Conservation (phyloP, 2,888 invertebrate genomes). For the Galeruca laticollis region DNA sequence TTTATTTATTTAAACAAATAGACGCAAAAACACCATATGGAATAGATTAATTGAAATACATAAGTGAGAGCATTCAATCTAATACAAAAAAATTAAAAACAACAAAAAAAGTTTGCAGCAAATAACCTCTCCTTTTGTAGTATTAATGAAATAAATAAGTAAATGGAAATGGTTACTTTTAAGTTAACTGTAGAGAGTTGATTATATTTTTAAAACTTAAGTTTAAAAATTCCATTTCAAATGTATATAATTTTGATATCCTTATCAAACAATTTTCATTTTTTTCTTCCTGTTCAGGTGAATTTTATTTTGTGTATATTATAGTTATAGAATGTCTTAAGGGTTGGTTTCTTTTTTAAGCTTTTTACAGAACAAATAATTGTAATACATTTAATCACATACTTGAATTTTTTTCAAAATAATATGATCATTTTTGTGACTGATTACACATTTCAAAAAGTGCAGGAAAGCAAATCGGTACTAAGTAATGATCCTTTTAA, state of each 20-base stretch:
- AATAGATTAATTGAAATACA: slow-evolving; percentile 20
- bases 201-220: background rate
- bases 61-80: slow-evolving; percentile 28
- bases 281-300: slow-evolving; percentile 23
- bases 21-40: slow-evolving; percentile 38
- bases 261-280: background rate
- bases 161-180: slow-evolving; percentile 36
- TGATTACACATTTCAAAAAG: background rate
- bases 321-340: slow-evolving; percentile 22
- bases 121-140: slow-evolving; percentile 44
- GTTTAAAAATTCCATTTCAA: slow-evolving; percentile 13
- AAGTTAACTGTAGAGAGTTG: slow-evolving; percentile 18
- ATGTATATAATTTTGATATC: slow-evolving; percentile 1
- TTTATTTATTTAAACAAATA: slow-evolving; percentile 35
- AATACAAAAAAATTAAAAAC: slow-evolving; percentile 27
- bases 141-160: slow-evolving; percentile 34
- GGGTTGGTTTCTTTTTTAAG: slow-evolving; percentile 27
- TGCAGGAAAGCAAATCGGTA: background rate
- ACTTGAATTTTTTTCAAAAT: too few relatives aligned
- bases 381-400: too few relatives aligned
- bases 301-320: slow-evolving; percentile 14
- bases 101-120: slow-evolving; percentile 25
- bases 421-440: too few relatives aligned
- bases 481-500: background rate
- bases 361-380: background rate